These are phyloP conservation scores for Anagrus nilaparvatae DNA, from an alignment of 1,140 invertebrate genomes.

Conservation along the genomic window DNA sequence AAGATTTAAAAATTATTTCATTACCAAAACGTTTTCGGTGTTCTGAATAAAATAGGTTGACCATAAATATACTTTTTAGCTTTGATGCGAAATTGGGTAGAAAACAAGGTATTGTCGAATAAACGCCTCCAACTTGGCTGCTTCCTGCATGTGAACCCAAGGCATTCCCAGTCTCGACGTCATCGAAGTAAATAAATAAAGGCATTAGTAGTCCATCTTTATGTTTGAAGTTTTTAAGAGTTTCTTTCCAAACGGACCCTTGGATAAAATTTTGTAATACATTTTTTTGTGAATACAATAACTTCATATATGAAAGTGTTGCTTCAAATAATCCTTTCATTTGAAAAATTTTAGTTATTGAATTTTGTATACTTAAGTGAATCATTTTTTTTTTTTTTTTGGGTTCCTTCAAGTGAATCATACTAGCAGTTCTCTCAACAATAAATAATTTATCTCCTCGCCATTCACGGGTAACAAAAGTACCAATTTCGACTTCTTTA, in stretches of 20 bases:
- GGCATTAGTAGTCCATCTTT: constrained; percentile 13
- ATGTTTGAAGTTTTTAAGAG: constrained; percentile 1
- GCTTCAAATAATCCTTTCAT: constrained; percentile 4
- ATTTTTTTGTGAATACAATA: not conserved
- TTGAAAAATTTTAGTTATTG: not conserved
- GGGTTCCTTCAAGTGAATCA: not conserved
- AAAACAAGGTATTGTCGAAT: constrained; percentile 7
- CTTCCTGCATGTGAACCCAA: constrained; percentile 16
- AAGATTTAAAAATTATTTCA: constrained; percentile 9
- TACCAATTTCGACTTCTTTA: too few relatives aligned
- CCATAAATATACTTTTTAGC: constrained; percentile 9
- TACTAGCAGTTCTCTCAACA: not conserved
- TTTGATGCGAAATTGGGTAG: constrained; percentile 7
- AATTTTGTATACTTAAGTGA: not conserved
- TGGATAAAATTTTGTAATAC: constrained; percentile 10
- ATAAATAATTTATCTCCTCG: not conserved
- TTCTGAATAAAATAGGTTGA: constrained; percentile 9
- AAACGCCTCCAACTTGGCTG: constrained; percentile 12
- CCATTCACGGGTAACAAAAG: too few relatives aligned
- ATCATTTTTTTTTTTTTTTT: too few relatives aligned
- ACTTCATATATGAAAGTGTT: not conserved
- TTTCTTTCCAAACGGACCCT: constrained; percentile 2
- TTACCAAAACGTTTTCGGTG: constrained; percentile 16
- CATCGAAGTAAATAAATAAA: constrained; percentile 18
- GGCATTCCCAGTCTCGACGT: constrained; percentile 14